Base-by-base conservation (phyloP, 1,140 invertebrate species). In the Trachymyrmex septentrionalis region DNA sequence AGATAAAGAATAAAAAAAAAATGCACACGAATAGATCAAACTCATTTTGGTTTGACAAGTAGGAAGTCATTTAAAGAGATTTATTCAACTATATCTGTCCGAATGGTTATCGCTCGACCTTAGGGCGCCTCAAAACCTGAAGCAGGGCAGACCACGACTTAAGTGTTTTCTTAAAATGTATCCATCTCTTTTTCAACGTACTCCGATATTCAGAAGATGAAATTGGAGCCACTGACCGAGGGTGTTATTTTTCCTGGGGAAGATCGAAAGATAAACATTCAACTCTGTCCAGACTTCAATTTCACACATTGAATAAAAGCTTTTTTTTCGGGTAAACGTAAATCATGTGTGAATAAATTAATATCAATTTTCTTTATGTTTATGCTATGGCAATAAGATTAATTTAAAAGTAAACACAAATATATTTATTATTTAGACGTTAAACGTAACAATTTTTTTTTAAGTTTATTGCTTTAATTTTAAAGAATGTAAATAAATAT, bases 81-180 rank as follows among this genome's bases (percentile, higher is more conserved):
- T 89, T 89, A 59, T 63, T 88, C 59, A 89, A 89, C 57, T 30
- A 61, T 86, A 80, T 55, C 81, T 76, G 53, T 78, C 61, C 50
- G n/a, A 86, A 84, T 76, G 73, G 30, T 44, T 55, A 88, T 89
- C 71, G 86, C 21, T 69, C 63, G 84, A 34, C 27, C 30, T 53
- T 30, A 61, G 55, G 30, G 44, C 50, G 77, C 50, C 66, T 84
- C 34, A 80, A 89, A 89, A 88, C 69, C 72, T 86, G 63, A 57
- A 63, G 73, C 66, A 50, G 57, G 14, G 34, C 71, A 59, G 59
- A 27, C 85, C 53, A 53, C 24, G 50, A 63, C 53, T 78, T 48
- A 71, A 89, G 88, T 88, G 88, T 85, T 88, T 80, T 88, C 88
- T 89, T 88, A 75, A 89, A 88, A 88, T 73, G 81, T 78, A 86